A percentile compares a stretch with the other conserved stretches of the same genome.
These are phyloP conservation scores for Ptychodera flava DNA, from an alignment of 35 echinoderm and acorn worm genomes.

Conservation along the genomic window DNA sequence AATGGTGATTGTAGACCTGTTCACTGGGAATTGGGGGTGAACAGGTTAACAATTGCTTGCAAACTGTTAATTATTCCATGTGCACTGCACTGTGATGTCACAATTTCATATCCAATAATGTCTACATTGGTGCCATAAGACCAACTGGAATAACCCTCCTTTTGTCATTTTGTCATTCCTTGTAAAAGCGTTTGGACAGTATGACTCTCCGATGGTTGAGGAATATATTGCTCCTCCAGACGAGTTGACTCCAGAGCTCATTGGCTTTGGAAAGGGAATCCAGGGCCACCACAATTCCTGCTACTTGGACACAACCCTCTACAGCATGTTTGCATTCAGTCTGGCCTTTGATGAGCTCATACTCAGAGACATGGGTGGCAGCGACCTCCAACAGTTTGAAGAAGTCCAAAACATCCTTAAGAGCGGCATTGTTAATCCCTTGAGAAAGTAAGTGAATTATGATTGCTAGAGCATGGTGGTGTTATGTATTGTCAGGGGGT, in stretches of 20 bases:
- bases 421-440: conserved; percentile 69
- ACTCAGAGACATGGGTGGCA: background rate
- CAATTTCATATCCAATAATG: no score
- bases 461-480: background rate
- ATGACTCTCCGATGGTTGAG: conserved; percentile 35
- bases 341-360: conserved; percentile 64
- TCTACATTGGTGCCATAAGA: no score
- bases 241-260: background rate
- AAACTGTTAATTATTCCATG: no score
- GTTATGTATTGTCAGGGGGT: no score
- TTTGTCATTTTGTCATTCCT: no score
- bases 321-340: conserved; percentile 92
- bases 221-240: conserved; percentile 37
- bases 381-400: conserved; percentile 27
- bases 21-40: no score
- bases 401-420: conserved; percentile 45
- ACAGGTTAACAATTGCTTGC: no score
- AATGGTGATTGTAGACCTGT: no score
- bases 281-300: conserved; percentile 94
- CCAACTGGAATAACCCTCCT: no score
- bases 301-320: conserved; percentile 89
- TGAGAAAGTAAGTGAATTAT: conserved; percentile 59
- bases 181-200: conserved; percentile 82
- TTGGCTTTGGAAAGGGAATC: conserved; percentile 70
- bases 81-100: no score